These are phyloP conservation scores for Ennomos quercinarius DNA, from an alignment of 2,888 invertebrate species.

Conservation along the genomic window DNA sequence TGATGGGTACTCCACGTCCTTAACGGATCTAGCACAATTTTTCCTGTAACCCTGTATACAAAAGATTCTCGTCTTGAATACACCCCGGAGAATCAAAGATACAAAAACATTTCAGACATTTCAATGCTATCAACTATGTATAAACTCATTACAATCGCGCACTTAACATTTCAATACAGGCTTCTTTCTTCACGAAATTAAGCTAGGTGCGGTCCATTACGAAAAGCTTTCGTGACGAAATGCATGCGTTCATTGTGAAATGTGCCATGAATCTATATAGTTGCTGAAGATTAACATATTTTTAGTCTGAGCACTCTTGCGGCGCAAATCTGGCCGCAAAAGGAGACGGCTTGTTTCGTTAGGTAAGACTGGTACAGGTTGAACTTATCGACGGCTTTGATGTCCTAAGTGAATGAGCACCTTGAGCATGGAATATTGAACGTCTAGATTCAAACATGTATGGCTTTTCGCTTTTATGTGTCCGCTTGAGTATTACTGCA, in stretches of 20 bases:
- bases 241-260: slow-evolving; percentile 47
- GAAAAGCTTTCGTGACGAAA: slow-evolving; percentile 54
- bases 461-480: background rate
- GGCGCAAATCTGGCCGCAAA: slow-evolving; percentile 53
- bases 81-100: background rate
- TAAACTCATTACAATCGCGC: slow-evolving; percentile 38
- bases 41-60: no score
- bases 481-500: no score
- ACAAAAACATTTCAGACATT: slow-evolving; percentile 40
- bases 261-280: slow-evolving; percentile 48
- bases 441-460: background rate
- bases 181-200: slow-evolving; percentile 50
- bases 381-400: slow-evolving; percentile 24
- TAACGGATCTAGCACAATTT: no score
- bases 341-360: slow-evolving; percentile 44
- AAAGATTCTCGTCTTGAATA: no score
- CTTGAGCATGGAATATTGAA: slow-evolving; percentile 7
- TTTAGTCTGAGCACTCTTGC: slow-evolving; percentile 54
- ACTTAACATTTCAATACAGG: slow-evolving; percentile 54
- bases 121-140: slow-evolving; percentile 55
- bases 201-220: slow-evolving; percentile 51
- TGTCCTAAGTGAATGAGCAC: slow-evolving; percentile 12
- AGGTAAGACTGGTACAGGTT: slow-evolving; percentile 27
- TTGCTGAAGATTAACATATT: slow-evolving; percentile 53
- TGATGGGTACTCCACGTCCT: no score